Evolutionary conservation across 2,113 vertebrate species (phyloP).

Genomic region (Rattus norvegicus): DNA sequence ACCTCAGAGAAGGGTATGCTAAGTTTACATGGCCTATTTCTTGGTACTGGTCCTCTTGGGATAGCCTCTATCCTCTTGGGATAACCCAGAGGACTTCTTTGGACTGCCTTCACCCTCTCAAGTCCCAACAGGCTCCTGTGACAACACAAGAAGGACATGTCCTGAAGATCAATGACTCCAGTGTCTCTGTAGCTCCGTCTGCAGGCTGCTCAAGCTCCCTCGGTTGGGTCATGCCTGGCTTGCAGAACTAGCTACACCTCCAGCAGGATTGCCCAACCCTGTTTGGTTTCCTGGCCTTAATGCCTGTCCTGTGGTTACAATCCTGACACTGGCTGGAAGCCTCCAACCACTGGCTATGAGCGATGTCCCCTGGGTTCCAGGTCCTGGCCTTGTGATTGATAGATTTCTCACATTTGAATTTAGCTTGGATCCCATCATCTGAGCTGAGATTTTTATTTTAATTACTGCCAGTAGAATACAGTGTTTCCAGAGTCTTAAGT

Average conservation of each 20-base stretch:
- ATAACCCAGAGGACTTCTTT: not conserved
- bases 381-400: conserved; percentile 47
- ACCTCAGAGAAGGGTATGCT: not conserved
- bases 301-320: conserved; percentile 50
- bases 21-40: not conserved
- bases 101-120: not conserved
- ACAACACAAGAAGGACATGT: not conserved
- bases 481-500: conserved; percentile 55
- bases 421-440: conserved; percentile 61
- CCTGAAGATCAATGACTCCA: not conserved
- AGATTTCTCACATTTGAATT: conserved; percentile 68
- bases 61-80: too few relatives aligned
- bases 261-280: not conserved
- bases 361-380: not conserved
- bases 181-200: not conserved
- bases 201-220: not conserved
- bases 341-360: not conserved
- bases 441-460: conserved; percentile 56
- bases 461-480: conserved; percentile 52
- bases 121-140: not conserved
- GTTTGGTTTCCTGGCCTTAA: conserved; percentile 31
- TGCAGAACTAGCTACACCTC: not conserved
- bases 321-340: not conserved
- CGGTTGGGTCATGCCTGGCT: not conserved
- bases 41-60: not conserved